Percentiles rank a stretch among this genome's conserved stretches.
phyloP scores from a whole-genome alignment of 2,888 invertebrate species.

The Oasisia sp. region DNA sequence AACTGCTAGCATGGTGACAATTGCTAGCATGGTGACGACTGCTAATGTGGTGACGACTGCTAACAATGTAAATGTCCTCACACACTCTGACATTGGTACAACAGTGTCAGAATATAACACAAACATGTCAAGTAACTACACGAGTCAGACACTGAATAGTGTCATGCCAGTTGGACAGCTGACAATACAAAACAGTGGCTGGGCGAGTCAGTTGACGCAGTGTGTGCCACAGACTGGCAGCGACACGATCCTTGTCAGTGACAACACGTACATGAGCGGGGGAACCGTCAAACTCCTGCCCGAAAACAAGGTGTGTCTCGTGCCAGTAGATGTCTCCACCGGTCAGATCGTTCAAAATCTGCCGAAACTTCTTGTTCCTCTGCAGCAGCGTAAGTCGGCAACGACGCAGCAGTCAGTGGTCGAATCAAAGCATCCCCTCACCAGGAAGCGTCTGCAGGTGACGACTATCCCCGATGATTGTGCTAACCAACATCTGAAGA shows the following conservation, averaged over 20 bases:
- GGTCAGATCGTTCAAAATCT: not conserved
- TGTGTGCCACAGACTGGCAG: not conserved
- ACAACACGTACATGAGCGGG: not conserved
- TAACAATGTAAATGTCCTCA: not conserved
- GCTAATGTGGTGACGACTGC: not conserved
- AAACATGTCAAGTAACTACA: not conserved
- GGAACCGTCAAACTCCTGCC: not conserved
- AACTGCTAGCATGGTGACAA: not conserved
- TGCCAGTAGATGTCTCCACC: conserved; percentile 3
- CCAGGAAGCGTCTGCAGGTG: too few relatives aligned
- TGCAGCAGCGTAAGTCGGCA: not conserved
- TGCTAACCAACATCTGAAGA: not conserved
- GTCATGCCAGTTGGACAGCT: not conserved
- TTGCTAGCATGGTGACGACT: too few relatives aligned
- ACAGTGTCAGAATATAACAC: not conserved
- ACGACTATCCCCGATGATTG: not conserved
- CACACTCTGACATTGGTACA: not conserved
- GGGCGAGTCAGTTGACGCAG: not conserved
- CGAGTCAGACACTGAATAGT: not conserved
- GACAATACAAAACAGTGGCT: not conserved
- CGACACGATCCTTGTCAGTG: not conserved
- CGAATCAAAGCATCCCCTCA: not conserved
- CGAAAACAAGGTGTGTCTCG: conserved; percentile 3
- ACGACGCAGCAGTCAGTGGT: not conserved
- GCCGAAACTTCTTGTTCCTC: not conserved